Evolutionary conservation across 2,888 invertebrate species (phyloP).

Genomic region (Drosophila antonietae): DNA sequence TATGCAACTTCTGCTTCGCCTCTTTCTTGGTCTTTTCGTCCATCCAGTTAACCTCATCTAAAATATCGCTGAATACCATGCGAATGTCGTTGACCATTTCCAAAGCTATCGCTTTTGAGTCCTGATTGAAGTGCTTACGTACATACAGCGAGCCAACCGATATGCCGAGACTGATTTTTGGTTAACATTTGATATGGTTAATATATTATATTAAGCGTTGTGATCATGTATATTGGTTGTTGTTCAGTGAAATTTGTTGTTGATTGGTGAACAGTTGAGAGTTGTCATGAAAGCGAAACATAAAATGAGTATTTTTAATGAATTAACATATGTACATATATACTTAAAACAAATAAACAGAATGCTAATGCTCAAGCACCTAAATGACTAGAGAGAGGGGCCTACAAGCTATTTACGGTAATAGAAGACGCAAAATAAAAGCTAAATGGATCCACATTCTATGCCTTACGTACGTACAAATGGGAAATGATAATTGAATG

Average conservation of each 20-base stretch:
- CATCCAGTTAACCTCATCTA: constrained; percentile 96
- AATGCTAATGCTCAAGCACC: neutral
- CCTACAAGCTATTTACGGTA: neutral
- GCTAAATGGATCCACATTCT: neutral
- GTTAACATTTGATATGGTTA: constrained; percentile 19
- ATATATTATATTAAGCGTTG: constrained; percentile 28
- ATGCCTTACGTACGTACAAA: neutral
- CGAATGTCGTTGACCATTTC: constrained; percentile 95
- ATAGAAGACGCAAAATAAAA: neutral
- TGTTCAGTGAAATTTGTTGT: constrained; percentile 51
- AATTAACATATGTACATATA: neutral
- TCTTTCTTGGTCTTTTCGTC: constrained; percentile 91
- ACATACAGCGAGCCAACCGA: constrained; percentile 94
- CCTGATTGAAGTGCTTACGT: constrained; percentile 93
- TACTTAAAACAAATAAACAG: neutral
- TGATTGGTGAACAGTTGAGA: constrained; percentile 32
- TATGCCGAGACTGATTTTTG: constrained; percentile 87
- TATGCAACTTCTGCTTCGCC: constrained; percentile 91
- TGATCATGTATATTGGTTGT: constrained; percentile 34
- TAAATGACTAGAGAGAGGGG: neutral
- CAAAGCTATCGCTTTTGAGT: constrained; percentile 92
- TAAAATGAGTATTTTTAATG: constrained; percentile 49
- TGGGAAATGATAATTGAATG: neutral
- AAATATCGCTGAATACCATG: constrained; percentile 91
- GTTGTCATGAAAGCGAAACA: constrained; percentile 52